Evolutionary conservation across 2,888 invertebrate species (phyloP), one percentile per base, ranked within the genome.

Genomic region (Sycophila texana): DNA sequence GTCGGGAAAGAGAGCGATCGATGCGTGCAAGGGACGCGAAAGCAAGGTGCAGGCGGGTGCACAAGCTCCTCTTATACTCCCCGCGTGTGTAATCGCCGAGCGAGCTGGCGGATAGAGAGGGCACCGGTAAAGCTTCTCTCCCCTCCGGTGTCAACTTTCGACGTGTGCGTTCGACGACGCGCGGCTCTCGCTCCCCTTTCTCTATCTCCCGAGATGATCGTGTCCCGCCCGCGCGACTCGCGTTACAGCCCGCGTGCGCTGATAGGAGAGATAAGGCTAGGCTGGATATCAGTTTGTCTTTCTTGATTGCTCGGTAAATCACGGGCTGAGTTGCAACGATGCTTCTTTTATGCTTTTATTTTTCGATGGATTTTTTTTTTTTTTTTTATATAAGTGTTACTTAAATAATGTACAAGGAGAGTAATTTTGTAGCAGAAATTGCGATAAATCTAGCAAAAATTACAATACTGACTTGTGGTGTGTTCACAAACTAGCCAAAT

Each of bases 121-220:
- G 83, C 84, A 86, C 82, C 83, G 78, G 77, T 85, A 85, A 86
- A 87, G 86, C 86, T 86, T 87, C 85, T 2, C 58, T 60, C 18
- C 82, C 16, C 39, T 4, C 39, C 39, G 75, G 80, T 76, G 80
- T 80, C 76, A 58, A 68, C 76, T 80, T 80, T 73, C 80, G 65
- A 75, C 71, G 83, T 79, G 77, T 81, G 83, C 79, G 83, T 84
- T 81, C 76, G 39, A 63, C 39, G 30, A 14, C 14, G 53, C 55
- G 49, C 53, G 26, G 7, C 51, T n/a, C 2, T 55, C 49, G 5
- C 49, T 26, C 47, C 66, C 26, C 66, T 61, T 55, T 68, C 61
- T 61, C 63, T 76, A 16, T 61, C 61, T 51, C 26, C 20, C 30
- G 1, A 39, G 58, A 58, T 75, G 18, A 55, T 74, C 66, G 57